Conservation (phyloP, 2,113 vertebrate species). For the Ia io region DNA sequence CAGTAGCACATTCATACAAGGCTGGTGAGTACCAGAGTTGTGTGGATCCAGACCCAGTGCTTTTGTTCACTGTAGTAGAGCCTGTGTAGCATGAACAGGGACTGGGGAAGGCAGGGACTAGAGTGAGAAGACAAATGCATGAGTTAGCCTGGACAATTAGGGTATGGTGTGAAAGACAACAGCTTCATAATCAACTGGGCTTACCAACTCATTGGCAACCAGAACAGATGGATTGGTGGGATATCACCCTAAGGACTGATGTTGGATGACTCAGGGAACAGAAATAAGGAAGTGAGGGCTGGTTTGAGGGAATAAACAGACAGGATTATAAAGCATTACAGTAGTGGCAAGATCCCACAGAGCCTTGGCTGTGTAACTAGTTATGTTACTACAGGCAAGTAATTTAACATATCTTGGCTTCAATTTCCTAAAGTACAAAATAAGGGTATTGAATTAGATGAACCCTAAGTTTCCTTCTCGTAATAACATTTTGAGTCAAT, state of each 20-base stretch:
- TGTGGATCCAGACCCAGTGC: neutral
- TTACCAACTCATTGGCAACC: neutral
- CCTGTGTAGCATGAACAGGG: rapidly evolving
- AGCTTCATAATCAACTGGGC: neutral
- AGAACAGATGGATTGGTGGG: neutral
- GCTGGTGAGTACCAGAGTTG: neutral
- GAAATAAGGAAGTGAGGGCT: neutral
- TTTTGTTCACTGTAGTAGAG: neutral
- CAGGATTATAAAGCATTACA: neutral
- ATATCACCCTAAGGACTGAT: neutral
- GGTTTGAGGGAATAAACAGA: neutral
- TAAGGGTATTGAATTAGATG: neutral
- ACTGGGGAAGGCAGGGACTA: neutral
- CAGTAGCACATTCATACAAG: neutral
- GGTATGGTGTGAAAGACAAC: neutral
- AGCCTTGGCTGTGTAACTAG: neutral
- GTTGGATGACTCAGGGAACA: neutral
- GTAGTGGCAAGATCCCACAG: neutral
- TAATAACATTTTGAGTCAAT: neutral
- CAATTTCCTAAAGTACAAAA: neutral
- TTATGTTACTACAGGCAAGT: slow-evolving; percentile 9
- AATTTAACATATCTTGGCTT: neutral
- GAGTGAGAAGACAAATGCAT: neutral
- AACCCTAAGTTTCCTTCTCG: neutral
- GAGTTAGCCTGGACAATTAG: neutral